Conservation (phyloP, 1,140 invertebrate species). For the Acromyrmex echinatior region DNA sequence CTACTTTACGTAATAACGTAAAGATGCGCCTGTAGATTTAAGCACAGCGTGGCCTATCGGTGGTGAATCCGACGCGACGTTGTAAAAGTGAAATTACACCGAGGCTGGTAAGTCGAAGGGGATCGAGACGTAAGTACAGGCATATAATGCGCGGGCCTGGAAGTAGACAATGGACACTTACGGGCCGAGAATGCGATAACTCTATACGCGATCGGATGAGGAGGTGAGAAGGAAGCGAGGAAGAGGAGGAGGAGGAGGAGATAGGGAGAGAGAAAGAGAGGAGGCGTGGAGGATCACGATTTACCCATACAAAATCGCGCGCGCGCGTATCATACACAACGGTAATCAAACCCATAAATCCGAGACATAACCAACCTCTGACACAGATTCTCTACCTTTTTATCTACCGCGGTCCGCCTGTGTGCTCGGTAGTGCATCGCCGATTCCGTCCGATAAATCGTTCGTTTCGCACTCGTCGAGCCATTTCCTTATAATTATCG, state of each 20-base stretch:
- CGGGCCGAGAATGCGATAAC: conserved; percentile 79
- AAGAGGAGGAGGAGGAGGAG: background rate
- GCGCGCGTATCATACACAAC: conserved; percentile 71
- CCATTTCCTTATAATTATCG: conserved; percentile 76
- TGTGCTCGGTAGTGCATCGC: conserved; percentile 56
- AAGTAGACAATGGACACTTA: conserved; percentile 82
- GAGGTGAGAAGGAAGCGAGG: conserved; percentile 52
- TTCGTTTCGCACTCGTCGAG: conserved; percentile 67
- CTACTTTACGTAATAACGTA: conserved; percentile 12
- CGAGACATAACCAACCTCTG: conserved; percentile 80
- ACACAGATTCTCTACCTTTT: conserved; percentile 77
- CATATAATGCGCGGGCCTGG: conserved; percentile 71
- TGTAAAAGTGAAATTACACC: conserved; percentile 76
- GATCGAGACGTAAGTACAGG: conserved; percentile 17
- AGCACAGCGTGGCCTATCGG: conserved; percentile 24
- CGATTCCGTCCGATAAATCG: conserved; percentile 68
- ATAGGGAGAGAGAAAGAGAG: conserved; percentile 38
- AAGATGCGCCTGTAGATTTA: background rate
- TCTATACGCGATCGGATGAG: conserved; percentile 77
- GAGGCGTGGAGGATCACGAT: conserved; percentile 84
- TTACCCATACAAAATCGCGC: conserved; percentile 81
- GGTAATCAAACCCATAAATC: conserved; percentile 82
- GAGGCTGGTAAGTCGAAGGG: conserved; percentile 46
- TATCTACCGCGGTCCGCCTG: conserved; percentile 49
- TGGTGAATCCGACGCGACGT: conserved; percentile 57